Evolutionary conservation across 1,140 invertebrate species (phyloP).

Genomic region (Heliothis subflexa): DNA sequence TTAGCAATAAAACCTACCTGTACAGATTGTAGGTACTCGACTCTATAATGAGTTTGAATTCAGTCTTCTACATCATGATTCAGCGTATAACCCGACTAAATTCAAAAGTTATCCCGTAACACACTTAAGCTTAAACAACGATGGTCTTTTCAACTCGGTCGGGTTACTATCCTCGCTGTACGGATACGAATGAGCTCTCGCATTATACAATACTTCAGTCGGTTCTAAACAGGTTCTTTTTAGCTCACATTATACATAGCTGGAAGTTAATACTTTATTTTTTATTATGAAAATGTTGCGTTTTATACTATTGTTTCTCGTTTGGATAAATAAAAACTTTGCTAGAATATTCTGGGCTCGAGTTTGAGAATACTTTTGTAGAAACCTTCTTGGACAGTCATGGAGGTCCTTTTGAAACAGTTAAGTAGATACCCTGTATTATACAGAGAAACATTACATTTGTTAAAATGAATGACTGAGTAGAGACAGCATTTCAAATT

Average conservation of each 20-base stretch:
- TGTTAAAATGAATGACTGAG: no score
- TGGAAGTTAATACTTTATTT: constrained; percentile 34
- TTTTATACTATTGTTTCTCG: not conserved
- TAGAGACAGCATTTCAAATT: no score
- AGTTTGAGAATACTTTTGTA: no score
- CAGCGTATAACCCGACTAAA: constrained; percentile 26
- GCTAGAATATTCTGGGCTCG: not conserved
- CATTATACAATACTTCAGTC: constrained; percentile 50
- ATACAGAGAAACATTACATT: no score
- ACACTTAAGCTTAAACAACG: constrained; percentile 18
- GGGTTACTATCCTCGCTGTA: constrained; percentile 27
- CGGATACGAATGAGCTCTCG: constrained; percentile 33
- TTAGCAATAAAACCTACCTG: constrained; percentile 14
- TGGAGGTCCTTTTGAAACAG: no score
- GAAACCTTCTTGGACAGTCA: no score
- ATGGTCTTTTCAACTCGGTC: constrained; percentile 8
- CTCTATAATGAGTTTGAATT: constrained; percentile 45
- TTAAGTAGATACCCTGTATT: no score
- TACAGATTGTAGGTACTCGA: constrained; percentile 1
- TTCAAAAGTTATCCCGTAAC: constrained; percentile 2
- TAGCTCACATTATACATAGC: constrained; percentile 42
- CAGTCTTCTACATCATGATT: constrained; percentile 43
- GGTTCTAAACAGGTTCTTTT: constrained; percentile 48
- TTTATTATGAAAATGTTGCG: constrained; percentile 23
- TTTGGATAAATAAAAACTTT: not conserved